Evolutionary conservation across 2,113 vertebrate species (phyloP).

Genomic region (Solea senegalensis): DNA sequence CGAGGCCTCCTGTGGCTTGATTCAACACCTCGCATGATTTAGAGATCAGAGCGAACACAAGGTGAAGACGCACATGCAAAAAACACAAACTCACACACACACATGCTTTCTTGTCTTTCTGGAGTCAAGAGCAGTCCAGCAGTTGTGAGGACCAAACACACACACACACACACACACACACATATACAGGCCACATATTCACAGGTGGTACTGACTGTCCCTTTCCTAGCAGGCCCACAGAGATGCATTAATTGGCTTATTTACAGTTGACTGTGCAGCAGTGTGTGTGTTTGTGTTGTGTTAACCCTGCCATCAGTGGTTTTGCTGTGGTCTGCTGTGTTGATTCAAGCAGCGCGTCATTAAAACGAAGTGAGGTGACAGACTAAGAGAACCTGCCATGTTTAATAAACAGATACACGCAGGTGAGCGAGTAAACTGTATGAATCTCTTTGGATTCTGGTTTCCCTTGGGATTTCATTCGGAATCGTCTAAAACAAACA

Average conservation of each 20-base stretch:
- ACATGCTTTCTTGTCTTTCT: neutral
- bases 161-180: neutral
- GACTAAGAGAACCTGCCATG: constrained; percentile 14
- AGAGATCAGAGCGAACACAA: constrained; percentile 3
- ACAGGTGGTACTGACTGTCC: constrained; percentile 50
- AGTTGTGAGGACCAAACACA: too few relatives aligned
- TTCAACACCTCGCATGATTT: constrained; percentile 4
- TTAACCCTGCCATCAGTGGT: constrained; percentile 27
- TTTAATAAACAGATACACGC: constrained; percentile 17
- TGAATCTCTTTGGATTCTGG: neutral
- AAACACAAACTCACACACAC: neutral
- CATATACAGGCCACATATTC: constrained; percentile 13
- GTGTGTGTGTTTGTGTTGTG: constrained; percentile 4
- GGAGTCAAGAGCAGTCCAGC: too few relatives aligned
- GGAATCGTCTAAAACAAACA: too few relatives aligned
- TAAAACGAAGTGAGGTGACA: constrained; percentile 8
- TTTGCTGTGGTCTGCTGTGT: constrained; percentile 21
- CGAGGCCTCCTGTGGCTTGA: neutral
- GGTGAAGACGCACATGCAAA: constrained; percentile 1
- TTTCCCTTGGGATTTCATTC: too few relatives aligned
- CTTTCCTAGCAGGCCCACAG: constrained; percentile 37
- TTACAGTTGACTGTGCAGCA: constrained; percentile 36
- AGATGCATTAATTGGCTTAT: constrained; percentile 53
- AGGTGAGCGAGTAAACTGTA: constrained; percentile 6
- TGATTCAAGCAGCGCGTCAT: constrained; percentile 24